Evolutionary conservation across 2,113 vertebrate genomes (phyloP).

Genomic region (Oryzias celebensis): DNA sequence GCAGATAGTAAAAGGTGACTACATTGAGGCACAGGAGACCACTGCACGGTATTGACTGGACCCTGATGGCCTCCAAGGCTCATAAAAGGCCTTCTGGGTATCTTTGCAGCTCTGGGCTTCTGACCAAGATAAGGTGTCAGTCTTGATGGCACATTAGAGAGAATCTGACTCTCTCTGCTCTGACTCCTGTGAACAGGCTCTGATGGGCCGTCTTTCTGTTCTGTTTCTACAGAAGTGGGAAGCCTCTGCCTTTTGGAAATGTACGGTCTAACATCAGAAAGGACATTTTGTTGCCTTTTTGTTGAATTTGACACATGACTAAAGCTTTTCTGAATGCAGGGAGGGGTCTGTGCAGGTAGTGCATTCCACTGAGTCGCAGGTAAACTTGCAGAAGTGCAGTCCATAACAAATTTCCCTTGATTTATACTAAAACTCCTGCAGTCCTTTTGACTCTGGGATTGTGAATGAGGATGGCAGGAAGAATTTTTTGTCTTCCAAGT

Average conservation of each 20-base stretch:
- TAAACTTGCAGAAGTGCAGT: constrained; percentile 5
- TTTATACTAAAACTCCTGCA: background rate
- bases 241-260: constrained; percentile 85
- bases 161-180: constrained; percentile 36
- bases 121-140: constrained; percentile 82
- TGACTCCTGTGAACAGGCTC: constrained; percentile 20
- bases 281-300: constrained; percentile 54
- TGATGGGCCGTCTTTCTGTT: constrained; percentile 5
- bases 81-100: constrained; percentile 81
- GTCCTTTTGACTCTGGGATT: constrained; percentile 6
- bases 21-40: constrained; percentile 84
- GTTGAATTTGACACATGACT: background rate
- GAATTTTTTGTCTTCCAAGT: constrained; percentile 1
- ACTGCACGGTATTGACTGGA: constrained; percentile 86
- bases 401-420: constrained; percentile 7
- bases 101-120: constrained; percentile 65
- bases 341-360: background rate
- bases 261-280: constrained; percentile 82
- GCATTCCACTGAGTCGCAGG: constrained; percentile 7
- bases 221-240: constrained; percentile 20
- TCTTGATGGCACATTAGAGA: constrained; percentile 76
- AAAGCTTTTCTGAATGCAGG: constrained; percentile 7
- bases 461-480: background rate
- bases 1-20: constrained; percentile 92
- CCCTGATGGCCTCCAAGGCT: constrained; percentile 80